Percentiles rank a stretch among this genome's conserved stretches.
phyloP scores from a whole-genome alignment of 2,797 vertebrate genomes.

The Poecile montanus region DNA sequence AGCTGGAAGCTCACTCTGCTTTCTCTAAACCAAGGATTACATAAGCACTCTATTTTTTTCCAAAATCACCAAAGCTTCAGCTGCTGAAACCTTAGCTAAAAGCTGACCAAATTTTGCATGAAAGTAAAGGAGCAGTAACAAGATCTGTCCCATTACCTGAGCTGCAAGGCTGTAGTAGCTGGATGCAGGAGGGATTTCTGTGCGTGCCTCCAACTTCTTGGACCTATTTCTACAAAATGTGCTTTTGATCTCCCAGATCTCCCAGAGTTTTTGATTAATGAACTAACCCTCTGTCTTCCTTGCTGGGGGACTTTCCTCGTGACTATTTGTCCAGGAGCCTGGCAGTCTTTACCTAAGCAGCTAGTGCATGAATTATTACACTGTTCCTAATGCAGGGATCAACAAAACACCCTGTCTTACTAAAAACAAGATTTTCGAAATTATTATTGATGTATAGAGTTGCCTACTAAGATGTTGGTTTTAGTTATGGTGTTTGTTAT shows the following conservation, averaged over 20 bases:
- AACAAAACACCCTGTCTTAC: constrained; percentile 29
- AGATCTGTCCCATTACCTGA: background rate
- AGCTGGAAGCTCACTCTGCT: background rate
- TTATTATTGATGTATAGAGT: constrained; percentile 32
- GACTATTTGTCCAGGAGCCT: background rate
- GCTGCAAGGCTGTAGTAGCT: background rate
- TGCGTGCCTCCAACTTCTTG: background rate
- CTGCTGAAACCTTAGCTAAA: background rate
- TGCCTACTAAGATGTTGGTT: background rate
- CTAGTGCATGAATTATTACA: constrained; percentile 18
- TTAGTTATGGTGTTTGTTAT: background rate
- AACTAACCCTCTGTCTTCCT: background rate
- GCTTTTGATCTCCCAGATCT: constrained; percentile 7
- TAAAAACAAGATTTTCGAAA: constrained; percentile 33
- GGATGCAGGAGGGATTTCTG: background rate
- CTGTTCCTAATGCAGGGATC: constrained; percentile 4
- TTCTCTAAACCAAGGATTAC: background rate
- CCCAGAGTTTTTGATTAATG: background rate
- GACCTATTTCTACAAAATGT: background rate
- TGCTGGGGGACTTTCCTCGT: background rate
- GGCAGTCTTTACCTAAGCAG: background rate
- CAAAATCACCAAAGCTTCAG: background rate
- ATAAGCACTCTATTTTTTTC: background rate
- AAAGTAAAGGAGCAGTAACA: background rate
- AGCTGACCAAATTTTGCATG: background rate